Conservation (phyloP, 2,888 invertebrate species). For the Sisyra terminalis region DNA sequence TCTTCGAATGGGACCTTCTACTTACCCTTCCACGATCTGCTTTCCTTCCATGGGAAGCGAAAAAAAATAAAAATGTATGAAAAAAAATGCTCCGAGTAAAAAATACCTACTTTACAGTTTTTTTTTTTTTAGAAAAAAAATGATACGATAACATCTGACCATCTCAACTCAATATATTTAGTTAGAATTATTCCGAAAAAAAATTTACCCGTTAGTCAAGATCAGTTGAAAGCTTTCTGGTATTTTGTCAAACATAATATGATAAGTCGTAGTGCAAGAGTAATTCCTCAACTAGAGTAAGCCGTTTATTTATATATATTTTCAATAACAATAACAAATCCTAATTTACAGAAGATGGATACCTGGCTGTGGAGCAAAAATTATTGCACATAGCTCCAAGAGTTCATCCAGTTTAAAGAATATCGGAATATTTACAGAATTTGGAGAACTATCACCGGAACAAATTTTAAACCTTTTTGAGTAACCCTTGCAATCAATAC, state of each 20-base stretch:
- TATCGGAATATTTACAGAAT: constrained; percentile 54
- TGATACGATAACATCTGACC: constrained; percentile 16
- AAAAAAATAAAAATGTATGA: constrained; percentile 11
- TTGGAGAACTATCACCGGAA: constrained; percentile 44
- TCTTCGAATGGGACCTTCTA: constrained; percentile 46
- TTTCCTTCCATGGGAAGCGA: constrained; percentile 45
- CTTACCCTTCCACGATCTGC: constrained; percentile 42
- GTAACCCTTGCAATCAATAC: no score
- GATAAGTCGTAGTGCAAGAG: constrained; percentile 35
- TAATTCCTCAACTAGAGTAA: constrained; percentile 63
- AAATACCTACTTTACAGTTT: no score
- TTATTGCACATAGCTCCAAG: constrained; percentile 26
- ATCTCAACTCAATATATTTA: constrained; percentile 45
- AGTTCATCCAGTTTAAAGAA: constrained; percentile 25
- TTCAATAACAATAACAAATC: constrained; percentile 4
- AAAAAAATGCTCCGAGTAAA: not conserved
- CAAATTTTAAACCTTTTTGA: constrained; percentile 49
- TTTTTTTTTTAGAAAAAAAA: not conserved
- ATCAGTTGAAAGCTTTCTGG: constrained; percentile 45
- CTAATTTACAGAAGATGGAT: constrained; percentile 41
- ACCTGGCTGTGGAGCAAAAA: constrained; percentile 51
- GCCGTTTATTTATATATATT: constrained; percentile 19
- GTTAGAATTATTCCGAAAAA: constrained; percentile 46
- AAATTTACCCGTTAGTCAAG: constrained; percentile 27
- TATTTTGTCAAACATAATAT: constrained; percentile 52